These are phyloP conservation scores for Apodemia duryi DNA, from an alignment of 2,888 invertebrate genomes.

Conservation along the genomic window DNA sequence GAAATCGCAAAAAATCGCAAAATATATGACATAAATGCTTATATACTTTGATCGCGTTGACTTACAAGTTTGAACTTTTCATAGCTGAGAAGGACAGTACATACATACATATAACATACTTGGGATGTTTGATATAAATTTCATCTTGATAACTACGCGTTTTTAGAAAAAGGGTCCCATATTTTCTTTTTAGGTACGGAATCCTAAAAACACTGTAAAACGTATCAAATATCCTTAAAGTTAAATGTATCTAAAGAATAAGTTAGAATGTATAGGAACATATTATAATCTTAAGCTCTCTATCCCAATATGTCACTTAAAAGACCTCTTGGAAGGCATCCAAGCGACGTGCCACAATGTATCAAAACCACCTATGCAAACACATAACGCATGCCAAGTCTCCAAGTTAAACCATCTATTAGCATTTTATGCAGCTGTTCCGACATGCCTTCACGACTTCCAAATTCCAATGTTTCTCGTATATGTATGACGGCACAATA, in stretches of 20 bases:
- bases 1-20: too few species aligned
- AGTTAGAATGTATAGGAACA: neutral
- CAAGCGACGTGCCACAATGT: slow-evolving; percentile 23
- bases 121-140: too few species aligned
- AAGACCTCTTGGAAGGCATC: slow-evolving; percentile 25
- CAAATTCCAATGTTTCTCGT: neutral
- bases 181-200: too few species aligned
- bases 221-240: neutral
- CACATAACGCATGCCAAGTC: slow-evolving; percentile 19
- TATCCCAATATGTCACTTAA: neutral
- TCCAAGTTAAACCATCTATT: slow-evolving; percentile 20
- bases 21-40: too few species aligned
- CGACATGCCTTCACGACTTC: slow-evolving; percentile 16
- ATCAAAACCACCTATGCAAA: slow-evolving; percentile 22
- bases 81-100: too few species aligned
- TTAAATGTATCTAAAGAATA: neutral
- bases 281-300: neutral
- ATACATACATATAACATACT: too few species aligned
- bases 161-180: too few species aligned
- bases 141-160: too few species aligned
- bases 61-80: too few species aligned
- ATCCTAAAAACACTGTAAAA: too few species aligned
- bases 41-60: too few species aligned
- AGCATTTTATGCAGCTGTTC: slow-evolving; percentile 18
- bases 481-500: neutral